A percentile compares a stretch with the other conserved stretches of the same genome.
These are phyloP conservation scores for Rhineura floridana DNA, from an alignment of 2,113 vertebrate genomes.

Conservation along the genomic window DNA sequence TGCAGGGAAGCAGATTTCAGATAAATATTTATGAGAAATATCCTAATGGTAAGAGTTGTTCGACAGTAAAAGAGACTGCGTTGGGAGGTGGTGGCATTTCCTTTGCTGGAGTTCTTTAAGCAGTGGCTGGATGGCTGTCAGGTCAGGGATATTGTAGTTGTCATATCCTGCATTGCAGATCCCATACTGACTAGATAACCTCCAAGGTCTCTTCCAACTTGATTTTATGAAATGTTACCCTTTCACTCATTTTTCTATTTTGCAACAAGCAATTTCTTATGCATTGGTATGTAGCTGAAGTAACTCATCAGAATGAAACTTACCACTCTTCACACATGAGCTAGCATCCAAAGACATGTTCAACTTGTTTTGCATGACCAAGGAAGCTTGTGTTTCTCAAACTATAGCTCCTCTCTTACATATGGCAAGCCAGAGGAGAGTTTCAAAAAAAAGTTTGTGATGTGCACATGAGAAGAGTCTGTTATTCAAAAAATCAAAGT, in stretches of 20 bases:
- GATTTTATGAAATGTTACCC: background rate
- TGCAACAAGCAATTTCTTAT: background rate
- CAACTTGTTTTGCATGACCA: background rate
- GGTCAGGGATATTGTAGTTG: no score
- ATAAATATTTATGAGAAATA: no score
- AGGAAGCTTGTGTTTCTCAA: background rate
- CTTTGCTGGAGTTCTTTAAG: no score
- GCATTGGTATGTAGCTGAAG: background rate
- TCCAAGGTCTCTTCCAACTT: no score
- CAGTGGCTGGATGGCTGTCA: no score
- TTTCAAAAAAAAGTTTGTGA: background rate
- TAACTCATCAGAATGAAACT: background rate
- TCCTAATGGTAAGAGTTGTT: no score
- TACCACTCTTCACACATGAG: background rate
- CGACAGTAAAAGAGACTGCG: no score
- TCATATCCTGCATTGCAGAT: no score
- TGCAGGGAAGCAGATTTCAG: no score
- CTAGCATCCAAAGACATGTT: background rate
- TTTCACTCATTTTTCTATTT: background rate
- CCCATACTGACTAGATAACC: no score
- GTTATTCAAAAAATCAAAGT: background rate
- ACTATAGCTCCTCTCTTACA: background rate
- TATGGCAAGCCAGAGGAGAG: background rate
- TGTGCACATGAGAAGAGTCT: background rate
- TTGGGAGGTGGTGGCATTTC: no score